Percentiles rank a stretch among this genome's conserved stretches.
Conservation (phyloP, 2,888 invertebrate species). For the Chymomyza procnemis region DNA sequence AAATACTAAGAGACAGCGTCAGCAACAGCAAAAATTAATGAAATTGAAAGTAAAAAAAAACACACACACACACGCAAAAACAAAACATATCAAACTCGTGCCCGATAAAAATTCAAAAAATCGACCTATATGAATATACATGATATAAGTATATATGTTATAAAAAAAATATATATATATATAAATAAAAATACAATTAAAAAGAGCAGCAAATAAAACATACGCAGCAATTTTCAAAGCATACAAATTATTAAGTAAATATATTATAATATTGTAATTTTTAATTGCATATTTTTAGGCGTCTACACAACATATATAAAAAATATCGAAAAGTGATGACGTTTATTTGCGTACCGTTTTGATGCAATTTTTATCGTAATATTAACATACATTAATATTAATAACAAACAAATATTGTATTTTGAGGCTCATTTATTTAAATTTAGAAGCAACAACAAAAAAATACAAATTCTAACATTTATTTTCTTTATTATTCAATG, state of each 20-base stretch:
- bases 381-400: conserved; percentile 35
- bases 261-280: conserved; percentile 39
- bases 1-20: conserved; percentile 14
- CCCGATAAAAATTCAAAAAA: conserved; percentile 74
- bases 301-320: conserved; percentile 4
- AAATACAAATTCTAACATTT: conserved; percentile 10
- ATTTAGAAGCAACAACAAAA: too few species aligned
- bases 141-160: conserved; percentile 26
- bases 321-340: background rate
- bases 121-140: conserved; percentile 36
- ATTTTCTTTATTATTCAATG: conserved; percentile 26
- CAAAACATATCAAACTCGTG: conserved; percentile 79
- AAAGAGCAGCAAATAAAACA: conserved; percentile 45
- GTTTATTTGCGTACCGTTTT: conserved; percentile 22
- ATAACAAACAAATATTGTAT: conserved; percentile 39
- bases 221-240: conserved; percentile 60
- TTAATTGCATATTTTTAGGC: conserved; percentile 48
- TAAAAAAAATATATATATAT: conserved; percentile 2
- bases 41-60: conserved; percentile 63
- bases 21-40: conserved; percentile 32
- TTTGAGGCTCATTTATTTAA: conserved; percentile 69
- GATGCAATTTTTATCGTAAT: conserved; percentile 34
- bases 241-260: conserved; percentile 1
- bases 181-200: too few species aligned
- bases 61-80: too few species aligned